These are phyloP conservation scores for Huso huso DNA, from an alignment of 2,797 vertebrate genomes.

Conservation along the genomic window DNA sequence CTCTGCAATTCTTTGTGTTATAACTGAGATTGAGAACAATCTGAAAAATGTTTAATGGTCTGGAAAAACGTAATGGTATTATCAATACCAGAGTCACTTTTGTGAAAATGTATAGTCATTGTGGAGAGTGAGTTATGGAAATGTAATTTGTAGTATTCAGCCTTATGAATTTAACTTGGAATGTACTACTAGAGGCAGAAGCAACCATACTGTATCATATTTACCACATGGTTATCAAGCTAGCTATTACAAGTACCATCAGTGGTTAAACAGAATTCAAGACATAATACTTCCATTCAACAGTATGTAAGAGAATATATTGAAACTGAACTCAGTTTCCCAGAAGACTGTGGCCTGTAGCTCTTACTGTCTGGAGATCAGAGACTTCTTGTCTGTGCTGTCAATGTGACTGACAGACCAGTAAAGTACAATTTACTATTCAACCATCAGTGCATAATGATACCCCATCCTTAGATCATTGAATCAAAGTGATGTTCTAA, in stretches of 20 bases:
- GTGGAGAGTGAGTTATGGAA: background rate
- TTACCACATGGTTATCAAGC: constrained; percentile 22
- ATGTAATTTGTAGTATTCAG: background rate
- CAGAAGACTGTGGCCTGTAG: constrained; percentile 33
- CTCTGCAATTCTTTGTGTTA: background rate
- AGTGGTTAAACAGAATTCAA: constrained; percentile 17
- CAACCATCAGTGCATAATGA: constrained; percentile 45
- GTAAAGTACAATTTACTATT: constrained; percentile 37
- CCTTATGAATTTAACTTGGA: too few species aligned
- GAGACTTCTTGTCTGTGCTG: constrained; percentile 44
- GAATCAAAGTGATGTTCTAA: constrained; percentile 54
- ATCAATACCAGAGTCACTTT: background rate
- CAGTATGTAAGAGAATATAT: constrained; percentile 10
- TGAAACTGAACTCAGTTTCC: constrained; percentile 31
- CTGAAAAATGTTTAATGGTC: background rate
- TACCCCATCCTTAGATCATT: constrained; percentile 40
- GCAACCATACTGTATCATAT: background rate
- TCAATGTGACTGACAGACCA: constrained; percentile 50
- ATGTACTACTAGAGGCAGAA: too few species aligned
- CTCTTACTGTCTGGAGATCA: constrained; percentile 46
- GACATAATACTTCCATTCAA: constrained; percentile 19
- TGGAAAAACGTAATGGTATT: background rate
- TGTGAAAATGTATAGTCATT: background rate
- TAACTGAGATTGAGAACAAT: background rate
- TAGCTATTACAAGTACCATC: constrained; percentile 26